These are phyloP conservation scores for Pseudococcus longispinus DNA, from an alignment of 2,888 invertebrate species.

Conservation along the genomic window DNA sequence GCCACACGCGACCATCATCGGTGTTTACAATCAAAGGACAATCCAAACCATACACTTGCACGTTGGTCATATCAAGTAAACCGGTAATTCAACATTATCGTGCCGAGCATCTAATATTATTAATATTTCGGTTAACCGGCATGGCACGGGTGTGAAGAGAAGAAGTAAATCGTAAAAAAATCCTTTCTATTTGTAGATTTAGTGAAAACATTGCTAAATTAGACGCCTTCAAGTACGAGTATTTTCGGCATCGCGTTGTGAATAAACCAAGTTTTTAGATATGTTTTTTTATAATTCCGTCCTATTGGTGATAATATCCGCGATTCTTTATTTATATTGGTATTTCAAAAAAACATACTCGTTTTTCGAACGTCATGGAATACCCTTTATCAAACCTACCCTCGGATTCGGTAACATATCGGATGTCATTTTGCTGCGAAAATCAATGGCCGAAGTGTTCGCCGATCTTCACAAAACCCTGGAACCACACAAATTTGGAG, in stretches of 20 bases:
- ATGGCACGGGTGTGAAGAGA: too few relatives aligned
- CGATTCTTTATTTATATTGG: neutral
- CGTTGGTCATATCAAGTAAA: too few relatives aligned
- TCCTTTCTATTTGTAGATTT: too few relatives aligned
- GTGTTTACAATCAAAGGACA: too few relatives aligned
- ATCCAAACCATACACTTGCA: too few relatives aligned
- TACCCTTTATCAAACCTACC: neutral
- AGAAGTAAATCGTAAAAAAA: too few relatives aligned
- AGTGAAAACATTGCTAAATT: too few relatives aligned
- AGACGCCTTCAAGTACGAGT: neutral
- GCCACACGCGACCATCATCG: too few relatives aligned
- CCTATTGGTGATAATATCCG: neutral
- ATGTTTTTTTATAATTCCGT: neutral
- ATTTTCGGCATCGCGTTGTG: neutral
- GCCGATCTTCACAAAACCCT: neutral
- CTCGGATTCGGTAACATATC: neutral
- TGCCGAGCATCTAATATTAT: too few relatives aligned
- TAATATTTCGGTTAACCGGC: too few relatives aligned
- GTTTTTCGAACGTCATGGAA: neutral
- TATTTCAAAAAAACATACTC: neutral
- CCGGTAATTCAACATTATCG: too few relatives aligned
- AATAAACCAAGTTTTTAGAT: neutral
- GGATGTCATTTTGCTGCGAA: neutral
- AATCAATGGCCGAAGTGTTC: neutral
- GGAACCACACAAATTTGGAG: constrained; percentile 27